Evolutionary conservation across 2,113 vertebrate species (phyloP), one percentile per base, ranked within the genome.

Genomic region (Meleagris gallopavo): DNA sequence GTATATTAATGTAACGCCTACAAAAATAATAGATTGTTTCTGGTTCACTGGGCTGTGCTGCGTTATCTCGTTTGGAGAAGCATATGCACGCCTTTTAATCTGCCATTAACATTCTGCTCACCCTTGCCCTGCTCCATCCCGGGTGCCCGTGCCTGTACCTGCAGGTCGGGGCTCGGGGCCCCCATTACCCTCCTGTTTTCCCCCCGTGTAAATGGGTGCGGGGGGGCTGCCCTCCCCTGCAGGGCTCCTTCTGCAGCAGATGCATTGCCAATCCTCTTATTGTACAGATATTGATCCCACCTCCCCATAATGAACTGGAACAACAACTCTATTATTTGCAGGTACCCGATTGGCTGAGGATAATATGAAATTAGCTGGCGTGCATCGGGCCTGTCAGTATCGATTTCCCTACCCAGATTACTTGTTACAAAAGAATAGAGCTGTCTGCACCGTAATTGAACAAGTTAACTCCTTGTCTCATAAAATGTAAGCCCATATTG

Each of bases 401-500:
- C 98, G 99, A 99, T 99, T 99, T 98, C 98, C 98, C 98, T 99
- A 99, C 97, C 98, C 98, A 98, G 98, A 99, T 99, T 99, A 99
- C 99, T 99, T 99, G 99, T 99, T 99, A 99, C 98, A 98, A 99
- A 99, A 99, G 99, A 99, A 99, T 99, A 99, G 99, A 99, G 99
- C 99, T 99, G 99, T 99, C 99, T 99, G 98, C 97, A 98, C 97
- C 95, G 91, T 99, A 99, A 99, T 99, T 99, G 99, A 99, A 99
- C 99, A 99, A 99, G 99, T 99, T 99, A 99, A 99, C 99, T 99
- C 98, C 99, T 99, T 99, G 99, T 99, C 99, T 99, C 98, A 98
- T 99, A 99, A 99, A 99, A 99, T 99, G 98, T 98, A 99, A 98
- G 98, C 98, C 97, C 93, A 97, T 99, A 99, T 99, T 98, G 99